These are phyloP conservation scores for Trissonchulus latispiculum DNA, from an alignment of 2,888 invertebrate species.

Conservation along the genomic window DNA sequence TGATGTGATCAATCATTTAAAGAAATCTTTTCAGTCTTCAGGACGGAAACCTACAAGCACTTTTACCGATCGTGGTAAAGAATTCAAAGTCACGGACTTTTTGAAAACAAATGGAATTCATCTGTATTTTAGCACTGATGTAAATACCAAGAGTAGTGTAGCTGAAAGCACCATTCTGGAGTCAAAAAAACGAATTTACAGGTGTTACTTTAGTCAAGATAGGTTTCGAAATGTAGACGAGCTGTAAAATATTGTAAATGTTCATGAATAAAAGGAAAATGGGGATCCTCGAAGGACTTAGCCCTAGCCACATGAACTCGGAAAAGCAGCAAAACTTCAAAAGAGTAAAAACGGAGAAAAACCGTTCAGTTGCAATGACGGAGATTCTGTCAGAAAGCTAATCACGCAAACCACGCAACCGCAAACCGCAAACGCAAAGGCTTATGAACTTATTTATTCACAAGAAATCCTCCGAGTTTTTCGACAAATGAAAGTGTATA, in stretches of 20 bases:
- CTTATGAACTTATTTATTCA: too few relatives aligned
- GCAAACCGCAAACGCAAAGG: too few relatives aligned
- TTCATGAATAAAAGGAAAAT: background rate
- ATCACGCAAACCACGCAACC: too few relatives aligned
- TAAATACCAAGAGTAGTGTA: background rate
- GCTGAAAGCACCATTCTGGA: background rate
- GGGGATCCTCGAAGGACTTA: background rate
- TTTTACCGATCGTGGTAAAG: background rate
- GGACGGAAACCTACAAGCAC: background rate
- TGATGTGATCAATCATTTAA: background rate
- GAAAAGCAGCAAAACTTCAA: background rate
- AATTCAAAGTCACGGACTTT: background rate
- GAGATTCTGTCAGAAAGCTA: too few relatives aligned
- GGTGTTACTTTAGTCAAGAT: background rate
- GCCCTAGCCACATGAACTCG: background rate
- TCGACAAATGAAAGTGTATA: too few relatives aligned
- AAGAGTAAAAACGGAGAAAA: background rate
- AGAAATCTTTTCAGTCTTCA: background rate
- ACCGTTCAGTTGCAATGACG: background rate
- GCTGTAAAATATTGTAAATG: slow-evolving; percentile 4
- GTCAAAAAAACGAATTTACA: slow-evolving; percentile 3
- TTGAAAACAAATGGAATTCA: background rate
- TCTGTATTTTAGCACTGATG: background rate
- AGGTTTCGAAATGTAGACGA: background rate
- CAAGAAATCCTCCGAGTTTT: too few relatives aligned